Percentiles rank a stretch among this genome's conserved stretches.
phyloP scores from a whole-genome alignment of 2,113 vertebrate species.

The Pica pica region DNA sequence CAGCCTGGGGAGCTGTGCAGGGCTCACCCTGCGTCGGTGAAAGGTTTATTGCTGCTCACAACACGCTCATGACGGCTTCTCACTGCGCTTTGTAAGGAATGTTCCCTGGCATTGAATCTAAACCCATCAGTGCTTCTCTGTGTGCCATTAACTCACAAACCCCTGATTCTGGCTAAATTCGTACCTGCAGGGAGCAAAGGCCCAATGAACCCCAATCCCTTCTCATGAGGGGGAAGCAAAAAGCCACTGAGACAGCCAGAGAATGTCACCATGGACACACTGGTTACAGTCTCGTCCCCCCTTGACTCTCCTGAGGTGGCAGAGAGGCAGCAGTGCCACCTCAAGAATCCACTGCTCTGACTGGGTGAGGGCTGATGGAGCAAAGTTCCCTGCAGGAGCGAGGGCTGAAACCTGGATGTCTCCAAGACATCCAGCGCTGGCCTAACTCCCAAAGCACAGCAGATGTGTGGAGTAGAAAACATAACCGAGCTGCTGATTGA shows the following conservation, averaged over 20 bases:
- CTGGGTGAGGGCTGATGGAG: neutral
- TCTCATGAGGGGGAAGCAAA: neutral
- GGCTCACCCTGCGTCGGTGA: neutral
- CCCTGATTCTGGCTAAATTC: too few relatives aligned
- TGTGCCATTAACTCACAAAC: rapidly evolving
- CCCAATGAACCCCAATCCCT: neutral
- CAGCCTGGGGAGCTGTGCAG: neutral
- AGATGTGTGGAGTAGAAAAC: rapidly evolving
- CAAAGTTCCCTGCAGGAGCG: neutral
- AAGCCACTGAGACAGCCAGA: rapidly evolving
- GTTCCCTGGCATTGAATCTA: neutral
- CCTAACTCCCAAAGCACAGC: neutral
- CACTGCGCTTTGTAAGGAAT: neutral
- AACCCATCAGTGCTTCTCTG: rapidly evolving
- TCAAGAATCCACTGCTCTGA: neutral
- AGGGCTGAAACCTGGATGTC: neutral
- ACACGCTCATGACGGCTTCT: rapidly evolving
- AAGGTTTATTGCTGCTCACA: neutral
- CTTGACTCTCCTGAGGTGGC: rapidly evolving
- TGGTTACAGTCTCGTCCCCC: too few relatives aligned
- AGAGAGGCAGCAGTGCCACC: neutral
- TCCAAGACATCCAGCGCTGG: neutral
- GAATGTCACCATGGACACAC: rapidly evolving
- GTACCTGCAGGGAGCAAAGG: neutral
- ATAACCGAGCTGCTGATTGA: rapidly evolving